These are phyloP conservation scores for Palythoa grandiflora DNA, from an alignment of 92 coral and sea anemone genomes.

Conservation along the genomic window DNA sequence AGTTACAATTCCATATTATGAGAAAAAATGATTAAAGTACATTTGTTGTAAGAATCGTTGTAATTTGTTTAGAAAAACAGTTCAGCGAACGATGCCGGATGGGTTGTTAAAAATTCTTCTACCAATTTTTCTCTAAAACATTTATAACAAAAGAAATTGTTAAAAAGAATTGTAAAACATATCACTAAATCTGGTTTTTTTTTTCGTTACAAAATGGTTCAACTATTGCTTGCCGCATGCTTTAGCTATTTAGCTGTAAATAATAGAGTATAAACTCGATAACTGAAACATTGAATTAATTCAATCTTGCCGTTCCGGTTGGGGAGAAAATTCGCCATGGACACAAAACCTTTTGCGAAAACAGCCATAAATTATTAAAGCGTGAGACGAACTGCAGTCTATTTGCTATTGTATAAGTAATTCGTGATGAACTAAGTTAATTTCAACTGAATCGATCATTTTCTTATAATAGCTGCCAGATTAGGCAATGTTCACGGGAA, in stretches of 20 bases:
- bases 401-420: slow-evolving; percentile 11
- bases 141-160: background rate
- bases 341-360: slow-evolving; percentile 14
- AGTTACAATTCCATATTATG: background rate
- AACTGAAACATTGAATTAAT: slow-evolving; percentile 23
- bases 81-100: slow-evolving; percentile 1
- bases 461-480: background rate
- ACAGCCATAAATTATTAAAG: background rate
- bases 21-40: slow-evolving; percentile 16
- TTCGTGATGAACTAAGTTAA: slow-evolving; percentile 11
- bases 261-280: background rate
- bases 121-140: background rate
- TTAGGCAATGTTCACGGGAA: background rate
- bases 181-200: background rate
- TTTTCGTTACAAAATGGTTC: background rate
- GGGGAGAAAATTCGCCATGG: slow-evolving; percentile 39
- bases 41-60: slow-evolving; percentile 16
- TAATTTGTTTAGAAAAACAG: background rate
- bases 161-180: background rate
- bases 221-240: background rate
- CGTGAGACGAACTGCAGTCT: too few relatives aligned
- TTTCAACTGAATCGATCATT: slow-evolving; percentile 21
- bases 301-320: background rate
- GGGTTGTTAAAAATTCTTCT: background rate
- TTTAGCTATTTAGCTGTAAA: background rate